These are phyloP conservation scores for Nettapus auritus DNA, from an alignment of 2,113 vertebrate genomes.

Conservation along the genomic window DNA sequence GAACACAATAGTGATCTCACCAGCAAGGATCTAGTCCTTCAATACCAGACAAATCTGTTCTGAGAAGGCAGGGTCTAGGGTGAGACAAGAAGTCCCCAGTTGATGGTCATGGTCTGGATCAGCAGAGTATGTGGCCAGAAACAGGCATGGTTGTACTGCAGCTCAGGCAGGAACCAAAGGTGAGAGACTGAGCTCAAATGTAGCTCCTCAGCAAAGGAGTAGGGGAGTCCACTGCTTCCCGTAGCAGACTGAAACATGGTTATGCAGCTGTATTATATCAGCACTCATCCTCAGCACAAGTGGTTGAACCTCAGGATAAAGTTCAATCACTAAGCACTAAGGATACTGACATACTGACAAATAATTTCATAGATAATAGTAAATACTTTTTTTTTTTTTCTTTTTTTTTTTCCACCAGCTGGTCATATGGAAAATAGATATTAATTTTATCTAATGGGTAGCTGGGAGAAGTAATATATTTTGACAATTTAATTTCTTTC, in stretches of 20 bases:
- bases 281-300: neutral
- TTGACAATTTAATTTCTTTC: slow-evolving; percentile 26
- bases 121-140: neutral
- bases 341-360: neutral
- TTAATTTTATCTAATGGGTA: slow-evolving; percentile 26
- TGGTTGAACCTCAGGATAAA: neutral
- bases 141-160: neutral
- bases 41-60: neutral
- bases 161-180: neutral
- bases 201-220: neutral
- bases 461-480: slow-evolving; percentile 31
- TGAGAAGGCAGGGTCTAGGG: neutral
- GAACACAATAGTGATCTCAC: neutral
- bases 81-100: neutral
- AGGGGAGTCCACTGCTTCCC: accelerated
- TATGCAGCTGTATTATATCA: neutral
- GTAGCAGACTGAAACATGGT: neutral
- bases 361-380: neutral
- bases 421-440: slow-evolving; percentile 12
- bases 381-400: neutral
- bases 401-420: neutral
- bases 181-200: neutral
- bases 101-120: neutral
- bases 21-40: neutral
- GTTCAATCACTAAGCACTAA: neutral